phyloP scores from a whole-genome alignment of 2,888 invertebrate species.

The Troilus luridus region DNA sequence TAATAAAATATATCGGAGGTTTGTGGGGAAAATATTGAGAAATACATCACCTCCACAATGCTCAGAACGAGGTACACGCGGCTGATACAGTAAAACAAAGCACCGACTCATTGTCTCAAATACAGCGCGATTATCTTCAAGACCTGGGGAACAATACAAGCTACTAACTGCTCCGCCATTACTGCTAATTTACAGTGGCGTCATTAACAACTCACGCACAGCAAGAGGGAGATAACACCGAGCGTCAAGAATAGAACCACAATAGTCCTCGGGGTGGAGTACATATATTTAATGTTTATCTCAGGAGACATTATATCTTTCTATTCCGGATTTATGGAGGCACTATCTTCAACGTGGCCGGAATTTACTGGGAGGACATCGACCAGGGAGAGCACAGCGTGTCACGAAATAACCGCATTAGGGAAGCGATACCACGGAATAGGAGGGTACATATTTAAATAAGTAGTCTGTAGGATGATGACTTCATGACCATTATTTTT shows the following conservation, averaged over 20 bases:
- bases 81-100: neutral
- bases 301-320: neutral
- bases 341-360: neutral
- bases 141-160: neutral
- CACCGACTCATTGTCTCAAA: neutral
- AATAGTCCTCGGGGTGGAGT: neutral
- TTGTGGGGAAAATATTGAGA: neutral
- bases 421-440: neutral
- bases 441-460: no score
- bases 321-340: neutral
- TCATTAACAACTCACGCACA: neutral
- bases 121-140: neutral
- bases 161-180: neutral
- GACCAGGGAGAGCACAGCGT: neutral
- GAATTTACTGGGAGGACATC: constrained; percentile 5
- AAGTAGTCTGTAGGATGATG: no score
- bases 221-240: neutral
- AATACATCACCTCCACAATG: neutral
- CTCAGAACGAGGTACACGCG: neutral
- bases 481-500: no score
- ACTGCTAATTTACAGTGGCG: neutral
- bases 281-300: constrained; percentile 27
- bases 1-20: neutral
- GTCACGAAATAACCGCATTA: constrained; percentile 5
- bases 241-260: neutral